Conservation (phyloP, 2,113 vertebrate genomes). For the Microtus pennsylvanicus region DNA sequence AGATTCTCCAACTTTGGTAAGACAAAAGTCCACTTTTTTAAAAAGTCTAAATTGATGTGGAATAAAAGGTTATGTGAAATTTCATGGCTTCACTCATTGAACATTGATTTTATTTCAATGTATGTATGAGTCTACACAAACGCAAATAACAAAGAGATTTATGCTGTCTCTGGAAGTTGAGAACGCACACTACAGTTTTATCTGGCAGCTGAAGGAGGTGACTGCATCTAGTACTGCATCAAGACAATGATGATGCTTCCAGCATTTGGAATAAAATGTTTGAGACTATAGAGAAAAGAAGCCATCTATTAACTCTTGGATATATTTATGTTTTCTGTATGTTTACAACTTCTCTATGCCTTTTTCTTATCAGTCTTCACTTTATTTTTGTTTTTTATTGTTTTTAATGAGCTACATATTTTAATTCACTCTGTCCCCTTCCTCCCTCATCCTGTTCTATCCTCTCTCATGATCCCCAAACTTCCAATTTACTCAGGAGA, state of each 20-base stretch:
- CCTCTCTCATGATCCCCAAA: no score
- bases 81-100: conserved; percentile 50
- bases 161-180: conserved; percentile 32
- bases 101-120: conserved; percentile 41
- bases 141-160: conserved; percentile 8
- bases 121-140: conserved; percentile 9
- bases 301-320: conserved; percentile 54
- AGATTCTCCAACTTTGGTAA: conserved; percentile 52
- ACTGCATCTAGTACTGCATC: background rate
- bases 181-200: background rate
- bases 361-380: no score
- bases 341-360: background rate
- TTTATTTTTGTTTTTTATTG: no score
- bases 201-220: background rate
- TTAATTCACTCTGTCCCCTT: no score
- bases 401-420: no score
- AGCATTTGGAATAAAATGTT: conserved; percentile 48
- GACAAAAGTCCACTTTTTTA: background rate
- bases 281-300: conserved; percentile 44
- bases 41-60: conserved; percentile 17
- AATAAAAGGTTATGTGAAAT: conserved; percentile 42
- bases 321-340: conserved; percentile 29
- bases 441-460: no score
- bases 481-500: no score
- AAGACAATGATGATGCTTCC: conserved; percentile 44